Evolutionary conservation across 64 coral and sea anemone genomes (phyloP).

Genomic region (Montipora sp.): DNA sequence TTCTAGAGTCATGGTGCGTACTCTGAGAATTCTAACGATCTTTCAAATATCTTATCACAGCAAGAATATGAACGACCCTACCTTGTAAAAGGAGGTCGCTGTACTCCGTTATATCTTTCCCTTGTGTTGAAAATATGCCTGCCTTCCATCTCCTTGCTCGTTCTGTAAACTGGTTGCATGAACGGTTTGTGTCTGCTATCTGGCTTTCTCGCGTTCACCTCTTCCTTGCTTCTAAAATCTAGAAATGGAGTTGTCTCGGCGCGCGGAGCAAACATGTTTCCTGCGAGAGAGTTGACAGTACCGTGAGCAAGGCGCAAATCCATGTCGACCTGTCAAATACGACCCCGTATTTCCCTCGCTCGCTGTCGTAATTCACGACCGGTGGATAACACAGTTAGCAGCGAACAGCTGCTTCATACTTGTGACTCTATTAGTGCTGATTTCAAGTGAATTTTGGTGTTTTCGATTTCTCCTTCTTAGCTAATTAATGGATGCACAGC

Average conservation of each 20-base stretch:
- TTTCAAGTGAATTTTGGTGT: conserved; percentile 54
- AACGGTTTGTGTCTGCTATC: conserved; percentile 45
- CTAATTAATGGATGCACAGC: conserved; percentile 21
- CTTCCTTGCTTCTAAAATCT: conserved; percentile 32
- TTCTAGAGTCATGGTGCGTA: conserved; percentile 3
- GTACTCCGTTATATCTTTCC: conserved; percentile 2
- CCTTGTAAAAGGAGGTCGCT: conserved; percentile 28
- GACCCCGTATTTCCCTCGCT: conserved; percentile 33
- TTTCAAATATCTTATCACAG: background rate
- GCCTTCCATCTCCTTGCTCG: conserved; percentile 9
- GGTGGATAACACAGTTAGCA: conserved; percentile 43
- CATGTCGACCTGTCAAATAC: conserved; percentile 19
- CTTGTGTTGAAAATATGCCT: background rate
- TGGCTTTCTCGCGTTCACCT: conserved; percentile 5
- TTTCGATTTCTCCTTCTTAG: background rate
- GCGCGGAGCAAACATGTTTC: conserved; percentile 15
- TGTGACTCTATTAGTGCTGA: conserved; percentile 42
- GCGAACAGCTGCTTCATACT: conserved; percentile 19
- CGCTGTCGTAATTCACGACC: conserved; percentile 37
- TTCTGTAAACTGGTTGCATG: conserved; percentile 29
- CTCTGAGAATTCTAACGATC: background rate
- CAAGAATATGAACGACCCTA: background rate
- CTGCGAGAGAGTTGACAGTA: conserved; percentile 26
- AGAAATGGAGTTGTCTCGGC: background rate
- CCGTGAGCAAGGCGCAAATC: conserved; percentile 34